These are phyloP conservation scores for Hepsetus odoe DNA, from an alignment of 2,113 vertebrate genomes.

Conservation along the genomic window DNA sequence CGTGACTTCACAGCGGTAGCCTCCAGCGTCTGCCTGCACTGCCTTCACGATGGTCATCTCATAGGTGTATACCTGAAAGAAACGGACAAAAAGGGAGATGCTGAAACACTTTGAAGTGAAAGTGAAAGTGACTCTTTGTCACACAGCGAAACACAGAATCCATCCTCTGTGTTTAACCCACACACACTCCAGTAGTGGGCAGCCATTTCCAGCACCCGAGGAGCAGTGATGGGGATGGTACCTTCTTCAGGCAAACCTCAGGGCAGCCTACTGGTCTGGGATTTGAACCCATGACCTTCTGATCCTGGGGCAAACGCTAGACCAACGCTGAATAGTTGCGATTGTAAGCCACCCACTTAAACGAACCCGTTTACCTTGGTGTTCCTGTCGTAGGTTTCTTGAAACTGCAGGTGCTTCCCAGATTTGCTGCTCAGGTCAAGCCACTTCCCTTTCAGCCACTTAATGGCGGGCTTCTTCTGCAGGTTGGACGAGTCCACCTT, in stretches of 20 bases:
- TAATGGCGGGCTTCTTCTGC: conserved; percentile 75
- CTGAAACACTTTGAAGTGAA: no score
- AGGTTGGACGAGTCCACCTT: conserved; percentile 81
- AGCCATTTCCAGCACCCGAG: no score
- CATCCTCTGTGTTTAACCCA: no score
- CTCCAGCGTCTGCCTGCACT: conserved; percentile 80
- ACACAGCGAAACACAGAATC: background rate
- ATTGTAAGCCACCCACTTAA: no score
- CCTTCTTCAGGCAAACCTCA: no score
- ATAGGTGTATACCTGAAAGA: conserved; percentile 80
- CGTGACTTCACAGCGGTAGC: conserved; percentile 87
- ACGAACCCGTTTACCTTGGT: conserved; percentile 74
- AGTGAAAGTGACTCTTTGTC: background rate
- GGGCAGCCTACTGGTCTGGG: no score
- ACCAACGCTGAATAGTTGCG: no score
- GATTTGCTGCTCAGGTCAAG: conserved; percentile 85
- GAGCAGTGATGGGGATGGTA: no score
- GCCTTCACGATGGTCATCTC: conserved; percentile 84
- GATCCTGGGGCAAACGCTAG: no score
- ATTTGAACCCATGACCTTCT: no score
- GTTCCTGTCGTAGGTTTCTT: conserved; percentile 82
- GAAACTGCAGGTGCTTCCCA: conserved; percentile 83
- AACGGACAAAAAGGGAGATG: background rate
- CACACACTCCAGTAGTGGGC: no score
- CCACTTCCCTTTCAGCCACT: conserved; percentile 95